phyloP scores from a whole-genome alignment of 2,113 vertebrate species.

The Diphyllodes magnificus region DNA sequence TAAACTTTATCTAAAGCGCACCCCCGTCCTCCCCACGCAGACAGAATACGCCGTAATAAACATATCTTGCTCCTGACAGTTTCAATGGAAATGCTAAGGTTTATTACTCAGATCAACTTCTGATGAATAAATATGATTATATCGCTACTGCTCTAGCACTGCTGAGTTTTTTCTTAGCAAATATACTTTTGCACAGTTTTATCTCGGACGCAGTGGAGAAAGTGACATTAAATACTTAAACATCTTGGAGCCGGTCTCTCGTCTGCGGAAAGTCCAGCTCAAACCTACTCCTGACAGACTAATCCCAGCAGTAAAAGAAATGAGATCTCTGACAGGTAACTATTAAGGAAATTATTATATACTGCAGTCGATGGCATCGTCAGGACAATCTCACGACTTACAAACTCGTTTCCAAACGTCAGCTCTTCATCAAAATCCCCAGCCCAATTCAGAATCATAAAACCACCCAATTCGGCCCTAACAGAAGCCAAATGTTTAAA shows the following conservation, averaged over 20 bases:
- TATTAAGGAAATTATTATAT: conserved; percentile 47
- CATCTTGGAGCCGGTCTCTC: neutral
- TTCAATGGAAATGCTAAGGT: conserved; percentile 46
- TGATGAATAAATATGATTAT: conserved; percentile 30
- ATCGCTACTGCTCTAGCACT: neutral
- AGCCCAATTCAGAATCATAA: neutral
- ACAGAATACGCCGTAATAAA: conserved; percentile 60
- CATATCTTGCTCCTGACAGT: conserved; percentile 67
- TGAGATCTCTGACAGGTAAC: conserved; percentile 51
- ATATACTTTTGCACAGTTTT: conserved; percentile 10
- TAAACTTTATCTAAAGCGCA: conserved; percentile 41
- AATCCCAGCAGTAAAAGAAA: conserved; percentile 45
- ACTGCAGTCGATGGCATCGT: neutral
- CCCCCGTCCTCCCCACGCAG: neutral
- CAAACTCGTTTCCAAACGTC: conserved; percentile 42
- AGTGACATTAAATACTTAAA: conserved; percentile 36
- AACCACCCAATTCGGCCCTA: neutral
- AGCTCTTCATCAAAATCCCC: conserved; percentile 3
- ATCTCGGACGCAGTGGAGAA: neutral
- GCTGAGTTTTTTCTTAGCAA: neutral
- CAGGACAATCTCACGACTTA: conserved; percentile 44
- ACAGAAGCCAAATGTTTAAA: neutral
- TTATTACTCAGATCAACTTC: conserved; percentile 62
- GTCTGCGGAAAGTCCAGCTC: conserved; percentile 26
- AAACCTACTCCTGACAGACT: conserved; percentile 31